Conservation (phyloP, 1,140 invertebrate genomes). For the Metaphire vulgaris region DNA sequence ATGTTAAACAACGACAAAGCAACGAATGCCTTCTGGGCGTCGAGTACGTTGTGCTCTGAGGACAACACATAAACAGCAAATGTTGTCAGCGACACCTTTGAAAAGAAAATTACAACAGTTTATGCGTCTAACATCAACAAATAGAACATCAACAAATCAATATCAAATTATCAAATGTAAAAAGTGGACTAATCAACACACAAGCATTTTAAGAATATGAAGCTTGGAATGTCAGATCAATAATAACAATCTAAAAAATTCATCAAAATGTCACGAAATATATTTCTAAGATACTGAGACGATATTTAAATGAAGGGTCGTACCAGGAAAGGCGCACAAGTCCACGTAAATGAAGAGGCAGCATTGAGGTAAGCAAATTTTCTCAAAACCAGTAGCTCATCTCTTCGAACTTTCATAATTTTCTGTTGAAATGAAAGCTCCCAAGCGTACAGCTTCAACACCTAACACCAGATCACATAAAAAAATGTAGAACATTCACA, state of each 20-base stretch:
- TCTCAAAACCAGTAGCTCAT: conserved; percentile 51
- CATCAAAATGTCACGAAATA: background rate
- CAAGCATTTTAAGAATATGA: background rate
- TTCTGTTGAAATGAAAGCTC: conserved; percentile 46
- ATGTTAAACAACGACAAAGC: conserved; percentile 96
- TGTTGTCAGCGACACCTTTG: conserved; percentile 39
- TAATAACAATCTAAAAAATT: background rate
- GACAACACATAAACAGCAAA: conserved; percentile 54
- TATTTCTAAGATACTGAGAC: too few relatives aligned
- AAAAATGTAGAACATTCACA: background rate
- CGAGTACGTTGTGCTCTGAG: conserved; percentile 48
- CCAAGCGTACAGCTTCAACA: conserved; percentile 41
- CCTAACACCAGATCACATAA: conserved; percentile 6
- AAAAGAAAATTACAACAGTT: background rate
- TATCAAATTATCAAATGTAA: background rate
- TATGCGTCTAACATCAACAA: background rate
- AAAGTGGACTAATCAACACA: background rate
- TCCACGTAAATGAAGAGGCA: conserved; percentile 80
- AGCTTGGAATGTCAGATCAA: background rate
- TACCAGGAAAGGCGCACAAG: conserved; percentile 28
- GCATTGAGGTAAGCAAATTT: conserved; percentile 48
- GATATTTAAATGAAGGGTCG: too few relatives aligned
- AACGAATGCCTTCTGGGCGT: conserved; percentile 85
- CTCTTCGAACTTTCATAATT: conserved; percentile 37
- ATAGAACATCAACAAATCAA: background rate